Evolutionary conservation across 2,888 invertebrate species (phyloP), one percentile per base, ranked within the genome.

Genomic region (Crepidodera aurea): DNA sequence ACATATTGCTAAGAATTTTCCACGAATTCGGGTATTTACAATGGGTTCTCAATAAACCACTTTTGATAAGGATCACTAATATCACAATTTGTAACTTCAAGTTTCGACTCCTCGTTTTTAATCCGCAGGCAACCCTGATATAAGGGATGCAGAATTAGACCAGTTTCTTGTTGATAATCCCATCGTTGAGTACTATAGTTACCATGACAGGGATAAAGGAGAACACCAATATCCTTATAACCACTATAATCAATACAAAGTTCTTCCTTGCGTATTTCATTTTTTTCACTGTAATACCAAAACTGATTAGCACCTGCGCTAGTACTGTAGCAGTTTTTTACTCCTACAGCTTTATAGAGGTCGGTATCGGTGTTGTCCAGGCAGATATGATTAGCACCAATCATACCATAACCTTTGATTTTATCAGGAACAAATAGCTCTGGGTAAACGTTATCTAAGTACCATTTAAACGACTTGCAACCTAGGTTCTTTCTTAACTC

Each of bases 401-500:
- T 56, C 10, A 56, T 18, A n/a, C 56, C 56, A n/a, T 56, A 56
- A 25, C 56, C 56, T 5, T 16, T 16, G 8, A 97, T 93, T 77
- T 97, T 96, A 62, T 96, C 96, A 22, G 98, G 98, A 77, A 99
- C 94, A 81, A 98, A 98, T 58, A 98, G 86, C 82, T 99, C 98
- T 1, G 99, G 99, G 82, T 97, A 99, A 72, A 99, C 88, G 79
- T 92, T 97, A 81, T 97, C 94, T 82, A 99, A 85, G 83, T 95
- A 98, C 98, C 98, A 99, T 81, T 94, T 92, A 85, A 99, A 99
- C 56, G 90, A 89, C 83, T 98, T 96, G 84, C 99, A 99, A 53
- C 90, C 87, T 56, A 99, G 85, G 63, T 90, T 88, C 70, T 92
- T 85, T 75, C 98, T 86, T 68, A 99, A 84, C 51, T 87, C 83